Evolutionary conservation across 2,797 vertebrate genomes (phyloP), one percentile per base, ranked within the genome.

Genomic region (Iguana delicatissima): DNA sequence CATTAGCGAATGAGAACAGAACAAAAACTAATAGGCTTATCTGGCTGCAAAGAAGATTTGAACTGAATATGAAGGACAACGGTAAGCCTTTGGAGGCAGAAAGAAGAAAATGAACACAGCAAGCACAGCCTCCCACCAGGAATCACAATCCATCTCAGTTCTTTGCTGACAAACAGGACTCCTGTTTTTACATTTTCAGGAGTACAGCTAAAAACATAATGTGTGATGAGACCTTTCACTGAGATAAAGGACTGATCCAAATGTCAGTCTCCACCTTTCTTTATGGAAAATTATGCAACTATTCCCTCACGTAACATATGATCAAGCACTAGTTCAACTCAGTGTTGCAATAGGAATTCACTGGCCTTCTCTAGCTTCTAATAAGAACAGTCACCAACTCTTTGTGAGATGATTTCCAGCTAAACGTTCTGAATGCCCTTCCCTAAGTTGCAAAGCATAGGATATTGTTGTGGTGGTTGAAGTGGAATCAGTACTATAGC

Each of bases 1-100:
- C 89, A 93, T 94, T 95, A 95, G 89, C 89, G 90, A 95, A 74
- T 91, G 88, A 95, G 84, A 81, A 93, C 92, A 94, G 90, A 93
- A 89, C 38, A 91, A 92, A 89, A 93, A 90, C 89, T 94, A 95
- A 95, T 73, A 79, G 89, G 80, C 73, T 93, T 93, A 90, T 83
- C 26, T 77, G 91, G 22, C 55, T 77, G 69, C 38, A 91, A n/a
- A 89, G 32, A 92, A 93, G 86, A 95, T 86, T 64, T 92, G 89
- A 84, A 89, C 89, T 87, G 90, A 89, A 35, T 67, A 84, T 90
- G 91, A 92, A 94, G 74, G 86, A 93, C 91, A 94, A 92, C 73
- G 72, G 88, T 89, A 84, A 86, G 82, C 88, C 90, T 90, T 88
- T 12, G 93, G 84, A 93, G 92, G 26, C 52, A 90, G 77, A 84